Evolutionary conservation across 2,888 invertebrate genomes (phyloP), one percentile per base, ranked within the genome.

Genomic region (Hirtodrosophila alboralis): DNA sequence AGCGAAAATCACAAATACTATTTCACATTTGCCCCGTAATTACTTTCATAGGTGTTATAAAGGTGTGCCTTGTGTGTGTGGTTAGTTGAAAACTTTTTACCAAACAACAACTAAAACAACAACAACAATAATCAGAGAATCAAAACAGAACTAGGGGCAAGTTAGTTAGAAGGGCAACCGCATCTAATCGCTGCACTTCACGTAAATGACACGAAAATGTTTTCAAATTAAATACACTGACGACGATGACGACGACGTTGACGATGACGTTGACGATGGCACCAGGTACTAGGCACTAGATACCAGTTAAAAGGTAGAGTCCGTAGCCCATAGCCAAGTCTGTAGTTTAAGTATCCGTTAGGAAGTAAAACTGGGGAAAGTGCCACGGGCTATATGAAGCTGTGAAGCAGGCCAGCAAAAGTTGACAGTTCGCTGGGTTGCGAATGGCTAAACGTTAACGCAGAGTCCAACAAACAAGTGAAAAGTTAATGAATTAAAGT

Each of bases 131-230:
- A 30, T n/a, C 38, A 31, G 21, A 27, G 33, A 27, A 31, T 23
- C 10, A 58, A 26, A 18, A 4, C 36, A 58, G 30, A 13, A 37
- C 28, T 16, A 8, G 23, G n/a, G n/a, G 9, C 12, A 27, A 36
- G 27, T 38, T 26, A 31, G 28, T 33, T 30, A 45, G 41, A 44
- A 47, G 21, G 56, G 84, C 66, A 66, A 66, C 64, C 72, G 64
- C 72, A 70, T 78, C 63, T 64, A 68, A 79, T 69, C 78, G 75
- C 75, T 70, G 75, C 78, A 78, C 75, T 74, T 75, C 67, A 84
- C 67, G 65, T 65, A 78, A 73, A 72, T 79, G 80, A 68, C 76
- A 75, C 76, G 72, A 75, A 75, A 79, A 75, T 79, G 76, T 75
- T 79, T 68, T 76, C 64, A 68, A 76, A 76, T 76, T 72, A 79